Percentiles rank a stretch among this genome's conserved stretches.
phyloP scores from a whole-genome alignment of 2,888 invertebrate species.

The Phrixothrix hirtus region DNA sequence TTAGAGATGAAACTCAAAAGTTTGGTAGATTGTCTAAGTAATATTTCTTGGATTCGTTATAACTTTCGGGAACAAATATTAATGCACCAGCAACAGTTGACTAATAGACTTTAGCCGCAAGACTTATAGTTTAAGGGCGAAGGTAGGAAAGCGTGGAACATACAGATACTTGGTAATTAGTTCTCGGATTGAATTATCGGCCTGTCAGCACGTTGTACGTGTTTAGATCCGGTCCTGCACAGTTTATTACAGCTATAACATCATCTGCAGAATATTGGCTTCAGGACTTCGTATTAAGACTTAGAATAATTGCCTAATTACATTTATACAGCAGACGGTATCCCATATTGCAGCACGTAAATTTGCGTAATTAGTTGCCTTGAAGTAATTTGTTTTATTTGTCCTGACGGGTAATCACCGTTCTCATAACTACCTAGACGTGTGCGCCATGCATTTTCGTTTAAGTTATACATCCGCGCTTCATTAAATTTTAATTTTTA shows the following conservation, averaged over 20 bases:
- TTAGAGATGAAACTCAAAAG: too few species aligned
- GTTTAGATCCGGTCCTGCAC: slow-evolving; percentile 25
- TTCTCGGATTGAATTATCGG: slow-evolving; percentile 28
- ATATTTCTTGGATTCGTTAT: too few species aligned
- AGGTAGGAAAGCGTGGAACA: slow-evolving; percentile 4
- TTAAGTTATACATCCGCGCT: too few species aligned
- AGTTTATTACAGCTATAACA: slow-evolving; percentile 23
- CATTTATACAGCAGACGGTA: slow-evolving; percentile 17
- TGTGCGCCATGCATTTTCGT: too few species aligned
- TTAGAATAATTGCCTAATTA: slow-evolving; percentile 24
- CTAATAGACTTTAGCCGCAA: slow-evolving; percentile 25
- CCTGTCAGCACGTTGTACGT: slow-evolving; percentile 23
- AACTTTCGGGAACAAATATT: slow-evolving; percentile 18
- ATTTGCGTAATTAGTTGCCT: slow-evolving; percentile 15
- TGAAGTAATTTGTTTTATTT: slow-evolving; percentile 2
- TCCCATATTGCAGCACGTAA: slow-evolving; percentile 13
- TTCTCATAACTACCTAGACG: too few species aligned
- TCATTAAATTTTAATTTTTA: background rate
- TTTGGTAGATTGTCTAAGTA: too few species aligned
- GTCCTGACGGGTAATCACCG: too few species aligned
- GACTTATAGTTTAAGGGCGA: slow-evolving; percentile 17
- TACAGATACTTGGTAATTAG: slow-evolving; percentile 28
- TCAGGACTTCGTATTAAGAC: slow-evolving; percentile 20
- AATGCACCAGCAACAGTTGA: slow-evolving; percentile 21
- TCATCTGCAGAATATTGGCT: slow-evolving; percentile 26